phyloP scores from a whole-genome alignment of 2,888 invertebrate species.

The Pyrrhosoma nymphula region DNA sequence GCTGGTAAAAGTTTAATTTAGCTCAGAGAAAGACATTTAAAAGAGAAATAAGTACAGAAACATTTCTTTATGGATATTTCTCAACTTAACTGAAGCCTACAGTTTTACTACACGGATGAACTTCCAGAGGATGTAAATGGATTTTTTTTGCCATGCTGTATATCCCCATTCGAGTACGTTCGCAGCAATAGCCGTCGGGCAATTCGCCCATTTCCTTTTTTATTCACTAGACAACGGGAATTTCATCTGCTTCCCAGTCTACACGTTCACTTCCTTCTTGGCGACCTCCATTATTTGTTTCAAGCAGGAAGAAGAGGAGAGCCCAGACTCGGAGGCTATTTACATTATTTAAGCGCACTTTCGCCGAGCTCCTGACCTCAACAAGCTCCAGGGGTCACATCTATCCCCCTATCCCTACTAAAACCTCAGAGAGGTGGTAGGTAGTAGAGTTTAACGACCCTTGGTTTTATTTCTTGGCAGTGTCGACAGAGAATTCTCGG shows the following conservation, averaged over 20 bases:
- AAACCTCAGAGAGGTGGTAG: not conserved
- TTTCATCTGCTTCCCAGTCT: not conserved
- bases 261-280: not conserved
- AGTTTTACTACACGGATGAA: too few relatives aligned
- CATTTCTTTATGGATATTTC: too few relatives aligned
- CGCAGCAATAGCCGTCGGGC: not conserved
- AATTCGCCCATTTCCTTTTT: not conserved
- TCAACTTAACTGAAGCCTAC: too few relatives aligned
- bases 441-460: not conserved
- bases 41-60: too few relatives aligned
- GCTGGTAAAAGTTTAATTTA: too few relatives aligned
- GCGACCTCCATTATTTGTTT: not conserved
- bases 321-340: not conserved
- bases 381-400: not conserved
- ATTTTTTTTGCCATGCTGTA: not conserved
- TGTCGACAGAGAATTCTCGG: not conserved
- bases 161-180: not conserved
- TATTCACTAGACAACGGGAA: not conserved
- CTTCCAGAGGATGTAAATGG: not conserved
- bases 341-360: conserved; percentile 39
- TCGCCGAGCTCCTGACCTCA: not conserved
- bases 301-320: not conserved
- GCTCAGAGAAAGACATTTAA: too few relatives aligned
- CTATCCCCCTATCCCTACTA: not conserved
- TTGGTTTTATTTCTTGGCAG: conserved; percentile 3